Conservation (phyloP, 2,797 vertebrate species). For the Monodelphis domestica region DNA sequence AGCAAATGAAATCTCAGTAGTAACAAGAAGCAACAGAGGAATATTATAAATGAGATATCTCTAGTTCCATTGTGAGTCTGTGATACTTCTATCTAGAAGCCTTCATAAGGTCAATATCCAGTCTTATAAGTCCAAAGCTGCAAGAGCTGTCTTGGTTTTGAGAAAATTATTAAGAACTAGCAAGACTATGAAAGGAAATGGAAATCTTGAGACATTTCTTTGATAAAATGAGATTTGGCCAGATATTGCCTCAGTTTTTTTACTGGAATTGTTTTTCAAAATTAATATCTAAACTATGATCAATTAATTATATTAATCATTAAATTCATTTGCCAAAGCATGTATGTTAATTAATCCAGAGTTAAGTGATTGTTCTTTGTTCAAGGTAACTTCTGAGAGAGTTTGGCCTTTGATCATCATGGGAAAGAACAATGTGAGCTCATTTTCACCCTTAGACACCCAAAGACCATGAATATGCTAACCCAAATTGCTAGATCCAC, state of each 20-base stretch:
- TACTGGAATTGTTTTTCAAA: neutral
- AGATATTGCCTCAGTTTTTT: neutral
- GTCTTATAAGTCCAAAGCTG: neutral
- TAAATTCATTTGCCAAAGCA: neutral
- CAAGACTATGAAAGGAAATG: neutral
- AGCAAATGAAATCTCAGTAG: neutral
- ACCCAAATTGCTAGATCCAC: too few relatives aligned
- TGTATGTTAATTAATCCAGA: conserved; percentile 1
- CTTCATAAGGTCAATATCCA: neutral
- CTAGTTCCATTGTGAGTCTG: neutral
- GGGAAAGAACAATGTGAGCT: too few relatives aligned
- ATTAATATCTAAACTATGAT: too few relatives aligned
- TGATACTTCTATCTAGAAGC: neutral
- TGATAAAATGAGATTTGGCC: neutral
- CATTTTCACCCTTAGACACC: too few relatives aligned
- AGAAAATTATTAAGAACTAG: neutral
- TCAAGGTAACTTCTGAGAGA: too few relatives aligned
- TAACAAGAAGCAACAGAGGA: neutral
- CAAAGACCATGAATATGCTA: too few relatives aligned
- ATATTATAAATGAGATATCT: neutral
- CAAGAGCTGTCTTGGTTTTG: neutral
- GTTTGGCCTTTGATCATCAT: too few relatives aligned
- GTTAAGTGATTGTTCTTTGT: too few relatives aligned
- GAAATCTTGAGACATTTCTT: neutral
- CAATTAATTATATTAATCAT: neutral